Evolutionary conservation across 2,888 invertebrate species (phyloP).

Genomic region (Nysson spinosus): DNA sequence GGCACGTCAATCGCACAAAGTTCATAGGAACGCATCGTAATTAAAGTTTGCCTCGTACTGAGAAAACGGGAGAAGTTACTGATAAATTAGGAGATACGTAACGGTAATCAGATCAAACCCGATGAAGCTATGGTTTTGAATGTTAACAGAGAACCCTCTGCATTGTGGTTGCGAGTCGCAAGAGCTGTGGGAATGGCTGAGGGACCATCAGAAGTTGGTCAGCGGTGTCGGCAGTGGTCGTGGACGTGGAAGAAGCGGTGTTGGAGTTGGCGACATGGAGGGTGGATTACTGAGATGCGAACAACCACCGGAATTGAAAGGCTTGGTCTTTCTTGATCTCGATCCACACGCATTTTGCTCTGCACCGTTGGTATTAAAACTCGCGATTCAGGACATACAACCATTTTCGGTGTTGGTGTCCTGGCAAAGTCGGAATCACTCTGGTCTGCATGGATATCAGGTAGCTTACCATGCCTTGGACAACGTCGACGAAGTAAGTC

Average conservation of each 20-base stretch:
- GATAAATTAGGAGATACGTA: too few species aligned
- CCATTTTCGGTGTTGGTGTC: conserved; percentile 92
- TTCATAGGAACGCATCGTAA: neutral
- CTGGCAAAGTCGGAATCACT: conserved; percentile 94
- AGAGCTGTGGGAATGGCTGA: conserved; percentile 94
- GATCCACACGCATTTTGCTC: conserved; percentile 91
- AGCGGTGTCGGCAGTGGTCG: conserved; percentile 79
- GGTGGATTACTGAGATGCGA: conserved; percentile 84
- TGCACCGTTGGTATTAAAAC: conserved; percentile 88
- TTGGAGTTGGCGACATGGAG: conserved; percentile 67
- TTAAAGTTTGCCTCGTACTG: neutral
- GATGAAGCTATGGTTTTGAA: neutral
- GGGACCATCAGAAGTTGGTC: conserved; percentile 90
- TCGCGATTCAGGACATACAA: conserved; percentile 93
- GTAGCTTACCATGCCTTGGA: conserved; percentile 89
- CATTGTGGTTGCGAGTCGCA: conserved; percentile 94
- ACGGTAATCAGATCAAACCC: too few species aligned
- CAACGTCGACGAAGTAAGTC: conserved; percentile 80
- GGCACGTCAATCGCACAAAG: neutral
- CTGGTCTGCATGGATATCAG: conserved; percentile 90
- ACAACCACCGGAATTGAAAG: conserved; percentile 89
- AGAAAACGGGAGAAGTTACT: too few species aligned
- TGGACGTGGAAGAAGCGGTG: conserved; percentile 60
- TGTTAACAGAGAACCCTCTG: conserved; percentile 88
- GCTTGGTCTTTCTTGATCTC: conserved; percentile 86